phyloP scores from a whole-genome alignment of 2,797 vertebrate species.

The Lates japonicus region DNA sequence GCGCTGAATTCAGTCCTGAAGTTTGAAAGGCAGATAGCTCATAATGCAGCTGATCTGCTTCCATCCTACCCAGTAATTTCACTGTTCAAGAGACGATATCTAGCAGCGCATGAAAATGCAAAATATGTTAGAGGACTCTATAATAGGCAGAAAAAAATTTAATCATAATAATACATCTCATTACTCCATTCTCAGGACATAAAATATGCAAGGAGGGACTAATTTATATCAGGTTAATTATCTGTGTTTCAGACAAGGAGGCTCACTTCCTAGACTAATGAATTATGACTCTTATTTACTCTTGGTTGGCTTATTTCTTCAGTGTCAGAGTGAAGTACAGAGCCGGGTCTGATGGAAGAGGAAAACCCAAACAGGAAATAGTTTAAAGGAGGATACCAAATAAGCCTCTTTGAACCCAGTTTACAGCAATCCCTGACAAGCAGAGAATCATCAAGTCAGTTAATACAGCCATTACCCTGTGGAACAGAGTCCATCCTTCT shows the following conservation, averaged over 20 bases:
- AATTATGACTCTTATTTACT: conserved; percentile 81
- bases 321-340: conserved; percentile 47
- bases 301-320: conserved; percentile 56
- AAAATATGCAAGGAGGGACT: conserved; percentile 81
- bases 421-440: conserved; percentile 15
- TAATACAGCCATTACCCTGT: neutral
- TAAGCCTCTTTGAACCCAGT: conserved; percentile 6
- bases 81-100: conserved; percentile 48
- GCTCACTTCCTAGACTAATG: conserved; percentile 80
- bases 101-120: conserved; percentile 64
- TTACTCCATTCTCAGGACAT: conserved; percentile 75
- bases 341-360: conserved; percentile 57
- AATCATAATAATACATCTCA: conserved; percentile 77
- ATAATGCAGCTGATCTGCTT: conserved; percentile 19
- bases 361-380: conserved; percentile 58
- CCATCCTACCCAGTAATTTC: conserved; percentile 35
- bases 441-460: neutral
- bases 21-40: conserved; percentile 25
- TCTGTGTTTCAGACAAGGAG: conserved; percentile 81
- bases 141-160: conserved; percentile 56
- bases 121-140: conserved; percentile 67
- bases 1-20: conserved; percentile 34
- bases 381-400: conserved; percentile 39
- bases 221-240: conserved; percentile 85
- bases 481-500: neutral